Conservation (phyloP, 2,113 vertebrate genomes). For the Pygathrix nemaeus region DNA sequence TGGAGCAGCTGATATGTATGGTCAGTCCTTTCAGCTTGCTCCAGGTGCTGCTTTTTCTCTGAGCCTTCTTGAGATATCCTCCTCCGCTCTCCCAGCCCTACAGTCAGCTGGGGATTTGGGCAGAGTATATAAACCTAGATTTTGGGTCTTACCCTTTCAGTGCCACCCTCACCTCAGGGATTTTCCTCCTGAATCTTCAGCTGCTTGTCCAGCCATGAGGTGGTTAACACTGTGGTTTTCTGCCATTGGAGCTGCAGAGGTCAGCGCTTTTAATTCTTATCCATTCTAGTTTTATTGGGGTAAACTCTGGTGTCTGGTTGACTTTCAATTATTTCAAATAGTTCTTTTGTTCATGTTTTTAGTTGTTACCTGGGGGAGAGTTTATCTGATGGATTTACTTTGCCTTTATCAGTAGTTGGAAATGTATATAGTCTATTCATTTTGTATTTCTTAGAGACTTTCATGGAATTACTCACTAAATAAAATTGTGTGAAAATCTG, state of each 20-base stretch:
- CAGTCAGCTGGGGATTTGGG: background rate
- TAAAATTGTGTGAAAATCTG: slow-evolving; percentile 30
- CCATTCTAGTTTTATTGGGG: background rate
- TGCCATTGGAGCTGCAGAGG: background rate
- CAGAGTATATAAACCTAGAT: background rate
- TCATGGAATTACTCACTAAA: slow-evolving; percentile 15
- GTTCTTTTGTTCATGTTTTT: slow-evolving; percentile 26
- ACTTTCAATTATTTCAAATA: slow-evolving; percentile 23
- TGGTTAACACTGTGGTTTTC: background rate
- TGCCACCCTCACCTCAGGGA: background rate
- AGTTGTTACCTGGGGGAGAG: background rate
- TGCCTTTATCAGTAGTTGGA: slow-evolving; percentile 9
- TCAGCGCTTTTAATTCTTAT: background rate
- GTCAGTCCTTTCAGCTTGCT: background rate
- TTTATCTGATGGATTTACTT: background rate
- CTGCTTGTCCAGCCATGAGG: background rate
- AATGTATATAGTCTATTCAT: background rate
- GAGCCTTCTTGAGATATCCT: background rate
- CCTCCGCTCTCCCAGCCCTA: background rate
- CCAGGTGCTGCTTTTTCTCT: background rate
- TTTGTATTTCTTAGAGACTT: slow-evolving; percentile 52
- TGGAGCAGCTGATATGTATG: background rate
- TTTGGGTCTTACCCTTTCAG: background rate
- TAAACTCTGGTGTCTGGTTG: background rate
- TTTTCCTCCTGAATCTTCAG: background rate